Evolutionary conservation across 2,888 invertebrate genomes (phyloP).

Genomic region (Noctua janthina): DNA sequence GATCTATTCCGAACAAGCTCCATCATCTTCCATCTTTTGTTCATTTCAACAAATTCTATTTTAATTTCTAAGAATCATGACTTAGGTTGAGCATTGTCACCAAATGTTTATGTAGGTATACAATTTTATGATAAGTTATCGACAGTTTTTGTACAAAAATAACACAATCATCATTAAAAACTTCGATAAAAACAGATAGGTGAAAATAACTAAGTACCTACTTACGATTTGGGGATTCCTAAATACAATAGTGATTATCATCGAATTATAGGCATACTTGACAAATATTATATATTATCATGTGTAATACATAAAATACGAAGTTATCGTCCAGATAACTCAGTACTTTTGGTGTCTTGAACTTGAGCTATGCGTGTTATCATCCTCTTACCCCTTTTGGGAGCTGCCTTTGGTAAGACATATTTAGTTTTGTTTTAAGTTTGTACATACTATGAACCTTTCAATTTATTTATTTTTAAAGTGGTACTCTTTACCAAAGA

Average conservation of each 20-base stretch:
- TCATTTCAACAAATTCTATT: not conserved
- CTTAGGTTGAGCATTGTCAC: not conserved
- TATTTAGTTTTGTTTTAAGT: not conserved
- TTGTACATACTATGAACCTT: not conserved
- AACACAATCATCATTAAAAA: not conserved
- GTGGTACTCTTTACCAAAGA: not conserved
- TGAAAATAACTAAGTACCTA: not conserved
- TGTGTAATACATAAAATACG: conserved; percentile 8
- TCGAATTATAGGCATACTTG: not conserved
- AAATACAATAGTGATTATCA: not conserved
- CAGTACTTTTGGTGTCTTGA: conserved; percentile 1
- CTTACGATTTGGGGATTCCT: not conserved
- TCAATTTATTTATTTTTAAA: not conserved
- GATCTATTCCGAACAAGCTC: not conserved
- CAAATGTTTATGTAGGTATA: not conserved
- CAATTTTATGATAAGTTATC: not conserved
- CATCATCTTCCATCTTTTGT: not conserved
- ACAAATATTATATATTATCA: not conserved
- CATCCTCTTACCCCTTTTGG: conserved; percentile 21
- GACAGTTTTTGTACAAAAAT: not conserved
- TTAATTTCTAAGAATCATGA: not conserved
- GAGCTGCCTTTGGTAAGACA: conserved; percentile 18
- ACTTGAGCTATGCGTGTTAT: conserved; percentile 17
- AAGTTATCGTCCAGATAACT: conserved; percentile 1
- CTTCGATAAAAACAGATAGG: not conserved